A percentile compares a stretch with the other conserved stretches of the same genome.
These are phyloP conservation scores for Meda fulgida DNA, from an alignment of 2,797 vertebrate genomes.

Conservation along the genomic window DNA sequence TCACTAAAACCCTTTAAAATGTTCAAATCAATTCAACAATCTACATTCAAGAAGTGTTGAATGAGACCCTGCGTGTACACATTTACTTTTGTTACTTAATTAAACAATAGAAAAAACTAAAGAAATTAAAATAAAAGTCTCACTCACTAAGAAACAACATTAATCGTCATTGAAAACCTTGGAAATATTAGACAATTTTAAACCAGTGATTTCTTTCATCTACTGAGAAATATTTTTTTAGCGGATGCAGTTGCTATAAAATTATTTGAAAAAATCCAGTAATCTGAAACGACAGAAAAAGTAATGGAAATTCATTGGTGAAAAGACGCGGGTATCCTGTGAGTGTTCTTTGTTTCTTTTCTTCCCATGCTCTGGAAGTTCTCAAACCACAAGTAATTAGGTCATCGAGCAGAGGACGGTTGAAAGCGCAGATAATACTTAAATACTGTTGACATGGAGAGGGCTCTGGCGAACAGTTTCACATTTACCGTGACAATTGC, in stretches of 20 bases:
- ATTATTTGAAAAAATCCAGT: neutral
- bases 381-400: neutral
- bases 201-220: neutral
- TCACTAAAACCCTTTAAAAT: neutral
- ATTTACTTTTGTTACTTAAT: neutral
- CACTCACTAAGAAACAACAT: neutral
- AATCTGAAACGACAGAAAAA: neutral
- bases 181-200: neutral
- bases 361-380: neutral
- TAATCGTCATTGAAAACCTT: neutral
- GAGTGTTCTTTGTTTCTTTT: neutral
- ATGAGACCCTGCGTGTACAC: neutral
- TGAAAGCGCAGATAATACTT: neutral
- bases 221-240: neutral
- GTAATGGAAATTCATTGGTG: neutral
- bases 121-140: neutral
- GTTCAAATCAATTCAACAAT: neutral
- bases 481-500: neutral
- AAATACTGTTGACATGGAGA: constrained; percentile 11
- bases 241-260: neutral
- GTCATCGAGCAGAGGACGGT: neutral
- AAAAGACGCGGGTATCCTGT: neutral
- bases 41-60: neutral
- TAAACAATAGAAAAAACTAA: neutral
- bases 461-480: neutral